Evolutionary conservation across 2,888 invertebrate genomes (phyloP).

Genomic region (Volucella zonaria): DNA sequence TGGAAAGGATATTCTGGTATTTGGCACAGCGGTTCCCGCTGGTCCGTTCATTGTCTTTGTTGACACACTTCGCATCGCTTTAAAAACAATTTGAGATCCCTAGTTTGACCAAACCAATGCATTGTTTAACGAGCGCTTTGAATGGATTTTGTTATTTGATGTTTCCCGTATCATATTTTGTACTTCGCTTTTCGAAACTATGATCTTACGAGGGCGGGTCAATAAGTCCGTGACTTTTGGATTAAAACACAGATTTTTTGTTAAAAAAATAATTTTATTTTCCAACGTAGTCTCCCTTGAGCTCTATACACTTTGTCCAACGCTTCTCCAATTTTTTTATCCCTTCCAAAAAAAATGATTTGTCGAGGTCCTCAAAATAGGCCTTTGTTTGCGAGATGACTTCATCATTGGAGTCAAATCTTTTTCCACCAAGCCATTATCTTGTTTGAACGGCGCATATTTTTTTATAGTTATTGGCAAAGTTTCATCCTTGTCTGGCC

Average conservation of each 20-base stretch:
- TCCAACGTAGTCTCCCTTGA: too few relatives aligned
- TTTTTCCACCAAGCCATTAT: too few relatives aligned
- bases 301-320: too few relatives aligned
- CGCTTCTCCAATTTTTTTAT: too few relatives aligned
- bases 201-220: too few relatives aligned
- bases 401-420: too few relatives aligned
- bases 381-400: too few relatives aligned
- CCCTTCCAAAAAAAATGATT: too few relatives aligned
- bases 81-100: not conserved
- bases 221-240: too few relatives aligned
- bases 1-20: constrained; percentile 27
- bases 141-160: not conserved
- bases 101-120: constrained; percentile 20
- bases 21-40: not conserved
- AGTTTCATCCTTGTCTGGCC: constrained; percentile 7
- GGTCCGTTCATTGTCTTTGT: constrained; percentile 16
- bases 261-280: too few relatives aligned
- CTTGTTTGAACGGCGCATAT: constrained; percentile 20
- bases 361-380: too few relatives aligned
- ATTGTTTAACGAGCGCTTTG: constrained; percentile 21
- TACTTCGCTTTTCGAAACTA: constrained; percentile 6
- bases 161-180: not conserved
- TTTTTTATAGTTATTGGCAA: constrained; percentile 13
- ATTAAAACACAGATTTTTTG: too few relatives aligned
- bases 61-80: constrained; percentile 29